Conservation (phyloP, 2,113 vertebrate genomes). For the Antechinus stuartii region DNA sequence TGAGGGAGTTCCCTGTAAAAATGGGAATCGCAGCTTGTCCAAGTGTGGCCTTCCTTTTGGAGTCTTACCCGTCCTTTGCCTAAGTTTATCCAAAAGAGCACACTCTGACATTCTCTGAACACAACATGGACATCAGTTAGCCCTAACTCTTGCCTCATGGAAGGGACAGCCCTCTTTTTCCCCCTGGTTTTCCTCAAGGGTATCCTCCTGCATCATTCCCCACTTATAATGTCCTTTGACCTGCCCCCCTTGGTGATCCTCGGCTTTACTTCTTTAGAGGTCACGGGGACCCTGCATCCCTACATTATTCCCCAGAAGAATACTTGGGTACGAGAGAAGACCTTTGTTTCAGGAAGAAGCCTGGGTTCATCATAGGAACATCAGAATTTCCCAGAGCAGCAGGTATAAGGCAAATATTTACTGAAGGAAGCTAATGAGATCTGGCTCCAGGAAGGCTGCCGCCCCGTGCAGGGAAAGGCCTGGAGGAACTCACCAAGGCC, state of each 20-base stretch:
- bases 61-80: background rate
- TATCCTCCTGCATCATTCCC: background rate
- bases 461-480: background rate
- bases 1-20: background rate
- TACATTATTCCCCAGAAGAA: background rate
- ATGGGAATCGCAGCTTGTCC: background rate
- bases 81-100: background rate
- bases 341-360: background rate
- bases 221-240: background rate
- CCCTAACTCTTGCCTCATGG: background rate
- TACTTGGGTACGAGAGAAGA: background rate
- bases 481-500: slow-evolving; percentile 88
- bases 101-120: background rate
- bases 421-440: background rate
- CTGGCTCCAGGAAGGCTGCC: background rate
- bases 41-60: background rate
- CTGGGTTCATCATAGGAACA: background rate
- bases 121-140: background rate
- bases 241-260: too few species aligned
- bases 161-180: background rate
- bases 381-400: background rate
- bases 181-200: background rate
- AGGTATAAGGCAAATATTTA: background rate
- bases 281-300: background rate
- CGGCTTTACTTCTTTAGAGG: too few species aligned